Percentiles rank a stretch among this genome's conserved stretches.
Evolutionary conservation across 1,140 invertebrate genomes (phyloP).

Genomic region (Philopotamus ludificatus): DNA sequence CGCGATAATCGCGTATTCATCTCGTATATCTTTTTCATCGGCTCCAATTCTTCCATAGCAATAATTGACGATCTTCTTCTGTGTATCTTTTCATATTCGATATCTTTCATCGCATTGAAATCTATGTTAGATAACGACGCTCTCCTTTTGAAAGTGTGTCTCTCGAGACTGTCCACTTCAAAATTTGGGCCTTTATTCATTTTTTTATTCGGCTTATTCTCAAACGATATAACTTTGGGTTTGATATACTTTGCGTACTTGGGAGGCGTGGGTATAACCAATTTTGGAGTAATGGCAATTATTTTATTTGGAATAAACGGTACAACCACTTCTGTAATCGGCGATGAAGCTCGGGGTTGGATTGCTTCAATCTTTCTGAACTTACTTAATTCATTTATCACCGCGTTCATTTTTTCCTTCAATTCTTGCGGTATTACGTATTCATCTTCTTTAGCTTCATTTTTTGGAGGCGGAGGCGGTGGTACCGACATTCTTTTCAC

Average conservation of each 20-base stretch:
- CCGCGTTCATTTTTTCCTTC: conserved; percentile 60
- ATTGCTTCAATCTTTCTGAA: conserved; percentile 49
- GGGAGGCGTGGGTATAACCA: conserved; percentile 48
- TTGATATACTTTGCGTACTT: conserved; percentile 17
- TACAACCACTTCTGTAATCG: conserved; percentile 42
- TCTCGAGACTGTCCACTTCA: conserved; percentile 76
- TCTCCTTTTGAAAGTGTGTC: conserved; percentile 51
- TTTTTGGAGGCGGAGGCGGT: conserved; percentile 51
- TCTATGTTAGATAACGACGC: conserved; percentile 37
- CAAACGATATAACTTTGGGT: conserved; percentile 19
- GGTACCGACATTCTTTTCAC: conserved; percentile 46
- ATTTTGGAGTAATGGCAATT: conserved; percentile 47
- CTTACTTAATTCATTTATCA: conserved; percentile 57
- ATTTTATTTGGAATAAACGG: conserved; percentile 42
- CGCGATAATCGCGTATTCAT: conserved; percentile 39
- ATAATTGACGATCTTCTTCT: conserved; percentile 39
- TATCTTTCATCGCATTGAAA: conserved; percentile 12
- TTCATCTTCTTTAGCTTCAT: conserved; percentile 43
- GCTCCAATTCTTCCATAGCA: conserved; percentile 41
- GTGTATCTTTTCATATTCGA: conserved; percentile 17
- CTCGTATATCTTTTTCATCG: conserved; percentile 40
- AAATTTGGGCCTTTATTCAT: conserved; percentile 52
- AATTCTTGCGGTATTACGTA: conserved; percentile 51
- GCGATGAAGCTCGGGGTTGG: conserved; percentile 39
- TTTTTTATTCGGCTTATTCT: conserved; percentile 4